Evolutionary conservation across 2,888 invertebrate genomes (phyloP).

Genomic region (Tineola bisselliella): DNA sequence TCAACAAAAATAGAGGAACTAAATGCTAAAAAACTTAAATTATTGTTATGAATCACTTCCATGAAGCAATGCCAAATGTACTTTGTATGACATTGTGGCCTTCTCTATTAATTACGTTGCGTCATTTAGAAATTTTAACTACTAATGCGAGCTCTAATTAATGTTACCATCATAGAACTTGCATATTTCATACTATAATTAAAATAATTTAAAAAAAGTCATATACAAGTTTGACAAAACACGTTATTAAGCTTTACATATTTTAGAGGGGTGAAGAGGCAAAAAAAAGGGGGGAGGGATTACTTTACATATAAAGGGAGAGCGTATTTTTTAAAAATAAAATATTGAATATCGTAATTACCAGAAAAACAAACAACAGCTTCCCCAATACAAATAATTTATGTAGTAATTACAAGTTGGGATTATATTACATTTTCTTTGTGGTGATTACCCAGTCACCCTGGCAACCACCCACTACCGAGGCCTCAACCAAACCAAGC

Average conservation of each 20-base stretch:
- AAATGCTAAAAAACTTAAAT: too few species aligned
- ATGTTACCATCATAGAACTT: background rate
- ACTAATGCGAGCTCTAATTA: background rate
- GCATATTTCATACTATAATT: too few species aligned
- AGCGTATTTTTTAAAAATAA: too few species aligned
- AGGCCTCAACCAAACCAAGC: constrained; percentile 20
- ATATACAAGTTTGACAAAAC: too few species aligned
- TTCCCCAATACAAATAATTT: background rate
- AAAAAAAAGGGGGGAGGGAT: too few species aligned
- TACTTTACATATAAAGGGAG: too few species aligned
- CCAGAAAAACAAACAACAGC: background rate
- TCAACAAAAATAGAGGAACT: too few species aligned
- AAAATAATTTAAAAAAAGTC: too few species aligned
- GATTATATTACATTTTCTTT: constrained; percentile 40
- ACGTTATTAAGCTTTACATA: too few species aligned
- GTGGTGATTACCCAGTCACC: constrained; percentile 58
- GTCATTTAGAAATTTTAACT: background rate
- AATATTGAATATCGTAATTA: background rate
- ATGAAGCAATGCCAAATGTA: background rate
- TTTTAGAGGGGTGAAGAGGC: too few species aligned
- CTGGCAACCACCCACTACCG: constrained; percentile 31
- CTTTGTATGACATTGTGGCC: background rate
- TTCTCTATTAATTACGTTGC: background rate
- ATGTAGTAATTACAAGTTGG: background rate
- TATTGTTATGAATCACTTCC: too few species aligned